Base-by-base conservation (phyloP, 2,888 invertebrate genomes). In the Meandrusa payeni region DNA sequence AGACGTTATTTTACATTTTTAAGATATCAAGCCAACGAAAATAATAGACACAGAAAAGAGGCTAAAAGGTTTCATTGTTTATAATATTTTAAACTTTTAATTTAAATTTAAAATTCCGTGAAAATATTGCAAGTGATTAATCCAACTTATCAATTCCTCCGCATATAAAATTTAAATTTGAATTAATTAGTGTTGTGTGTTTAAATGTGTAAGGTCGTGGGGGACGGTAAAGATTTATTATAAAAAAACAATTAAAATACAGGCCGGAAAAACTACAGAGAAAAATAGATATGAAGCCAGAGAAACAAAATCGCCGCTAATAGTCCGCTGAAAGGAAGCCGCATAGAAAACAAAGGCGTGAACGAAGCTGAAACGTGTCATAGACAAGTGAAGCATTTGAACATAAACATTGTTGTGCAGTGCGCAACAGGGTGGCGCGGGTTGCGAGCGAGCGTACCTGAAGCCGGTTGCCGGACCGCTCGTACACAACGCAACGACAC, bases 381-480 rank as follows among this genome's bases (percentile, higher is more conserved):
- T 46, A 48, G 32, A 46, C 33, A 51, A 57, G 60, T 57, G 55
- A 53, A 53, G 57, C 62, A 59, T 54, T 58, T 61, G 51, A 58
- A 63, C 59, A 72, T 76, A 75, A 78, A 77, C 77, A 76, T 75
- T 68, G 74, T 63, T 61, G 76, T 79, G 79, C 74, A 76, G 67
- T 74, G 80, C 83, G 83, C 83, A 83, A 83, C 82, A 82, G 81
- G 79, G 76, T 77, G 76, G 78, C 63, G 67, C 61, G 44, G 15
- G 28, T 23, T 44, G 34, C 60, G 52, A 52, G 59, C 57, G 64
- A 62, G 55, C 49, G 68, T 77, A 77, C 79, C 78, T 78, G 69
- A 64, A 61, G 68, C 69, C 70, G 74, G 73, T 76, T 68, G 75
- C 71, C 68, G 74, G 71, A 67, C 64, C 69, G 64, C 64, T 64